phyloP scores from a whole-genome alignment of 2,888 invertebrate species.

The Cetonia aurata region DNA sequence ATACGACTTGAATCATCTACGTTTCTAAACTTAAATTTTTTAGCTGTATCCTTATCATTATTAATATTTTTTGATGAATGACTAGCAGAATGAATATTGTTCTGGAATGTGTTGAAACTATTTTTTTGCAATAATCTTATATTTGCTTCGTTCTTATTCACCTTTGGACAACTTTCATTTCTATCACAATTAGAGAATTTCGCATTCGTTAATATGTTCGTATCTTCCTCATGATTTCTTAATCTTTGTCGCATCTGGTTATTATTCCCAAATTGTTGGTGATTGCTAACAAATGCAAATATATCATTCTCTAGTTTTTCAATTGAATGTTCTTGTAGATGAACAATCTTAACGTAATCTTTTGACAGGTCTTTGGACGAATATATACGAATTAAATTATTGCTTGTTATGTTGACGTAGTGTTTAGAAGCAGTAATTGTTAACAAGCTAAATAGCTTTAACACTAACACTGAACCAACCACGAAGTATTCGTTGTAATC shows the following conservation, averaged over 20 bases:
- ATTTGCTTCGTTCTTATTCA: no score
- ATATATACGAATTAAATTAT: constrained; percentile 38
- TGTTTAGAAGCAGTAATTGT: constrained; percentile 23
- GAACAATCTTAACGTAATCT: constrained; percentile 26
- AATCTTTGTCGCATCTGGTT: not conserved
- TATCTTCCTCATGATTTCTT: not conserved
- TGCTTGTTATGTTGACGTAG: constrained; percentile 29
- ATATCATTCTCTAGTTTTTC: constrained; percentile 8
- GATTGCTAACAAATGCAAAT: not conserved
- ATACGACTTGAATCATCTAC: not conserved
- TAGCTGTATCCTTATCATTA: not conserved
- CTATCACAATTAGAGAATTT: not conserved
- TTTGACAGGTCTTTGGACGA: constrained; percentile 8
- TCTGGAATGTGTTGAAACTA: not conserved
- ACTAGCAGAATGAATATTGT: not conserved
- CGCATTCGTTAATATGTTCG: not conserved
- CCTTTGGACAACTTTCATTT: not conserved
- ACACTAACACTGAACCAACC: constrained; percentile 30
- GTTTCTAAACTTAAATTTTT: constrained; percentile 16
- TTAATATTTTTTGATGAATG: not conserved
- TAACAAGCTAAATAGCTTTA: constrained; percentile 35
- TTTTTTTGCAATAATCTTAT: no score
- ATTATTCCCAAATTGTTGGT: constrained; percentile 11
- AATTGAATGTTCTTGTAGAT: constrained; percentile 20
- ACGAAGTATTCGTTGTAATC: constrained; percentile 22